Evolutionary conservation across 1,140 invertebrate genomes (phyloP).

Genomic region (Formica exsecta): DNA sequence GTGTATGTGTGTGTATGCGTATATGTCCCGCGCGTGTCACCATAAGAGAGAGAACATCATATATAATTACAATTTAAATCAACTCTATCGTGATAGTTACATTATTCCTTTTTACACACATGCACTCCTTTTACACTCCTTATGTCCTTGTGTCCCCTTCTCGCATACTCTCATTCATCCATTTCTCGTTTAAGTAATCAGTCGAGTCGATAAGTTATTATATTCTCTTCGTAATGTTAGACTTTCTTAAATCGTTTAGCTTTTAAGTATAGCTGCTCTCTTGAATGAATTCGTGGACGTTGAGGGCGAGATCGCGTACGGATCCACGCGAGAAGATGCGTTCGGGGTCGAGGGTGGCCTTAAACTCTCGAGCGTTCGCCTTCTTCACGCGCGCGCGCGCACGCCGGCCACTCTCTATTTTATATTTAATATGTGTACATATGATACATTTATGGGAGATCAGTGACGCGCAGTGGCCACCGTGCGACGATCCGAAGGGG

Average conservation of each 20-base stretch:
- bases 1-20: constrained; percentile 36
- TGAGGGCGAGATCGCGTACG: constrained; percentile 71
- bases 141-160: not conserved
- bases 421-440: constrained; percentile 63
- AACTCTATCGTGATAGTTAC: constrained; percentile 63
- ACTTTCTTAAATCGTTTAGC: constrained; percentile 69
- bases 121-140: not conserved
- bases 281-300: constrained; percentile 67
- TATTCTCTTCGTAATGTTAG: constrained; percentile 63
- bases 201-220: constrained; percentile 74
- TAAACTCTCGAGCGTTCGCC: constrained; percentile 51
- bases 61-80: constrained; percentile 73
- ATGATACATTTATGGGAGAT: constrained; percentile 78
- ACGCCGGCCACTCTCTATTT: constrained; percentile 70
- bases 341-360: constrained; percentile 63
- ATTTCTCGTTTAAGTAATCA: constrained; percentile 67
- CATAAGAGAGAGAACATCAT: constrained; percentile 48
- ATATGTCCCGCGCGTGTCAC: constrained; percentile 16
- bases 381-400: constrained; percentile 62
- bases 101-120: constrained; percentile 34
- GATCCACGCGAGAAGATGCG: constrained; percentile 69
- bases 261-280: constrained; percentile 76
- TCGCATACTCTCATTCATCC: not conserved
- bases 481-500: constrained; percentile 68
- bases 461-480: constrained; percentile 73